Evolutionary conservation across 2,888 invertebrate genomes (phyloP), one percentile per base, ranked within the genome.

Genomic region (Rugalucina vietnamica): DNA sequence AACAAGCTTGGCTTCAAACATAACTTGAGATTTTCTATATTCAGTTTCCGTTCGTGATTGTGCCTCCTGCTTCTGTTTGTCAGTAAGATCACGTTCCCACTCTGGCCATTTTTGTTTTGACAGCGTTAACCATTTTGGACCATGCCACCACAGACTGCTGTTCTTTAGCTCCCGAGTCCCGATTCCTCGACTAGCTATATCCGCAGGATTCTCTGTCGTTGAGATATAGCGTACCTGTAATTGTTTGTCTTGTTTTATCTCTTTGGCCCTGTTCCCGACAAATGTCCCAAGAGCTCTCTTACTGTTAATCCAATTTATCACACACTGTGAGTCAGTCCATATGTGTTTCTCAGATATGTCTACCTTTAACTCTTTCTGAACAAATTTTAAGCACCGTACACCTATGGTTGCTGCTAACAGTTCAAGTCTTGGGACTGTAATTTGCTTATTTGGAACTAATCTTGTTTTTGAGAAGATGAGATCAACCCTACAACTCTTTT

Each of bases 221-320:
- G 60, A 60, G 21, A 60, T 60, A 32, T 8, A 60, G 4, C 29
- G 60, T 29, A 60, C 27, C 5, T 21, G 27, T 60, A 29, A 12
- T 27, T 60, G 27, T 60, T 60, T 60, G 60, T 60, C 60, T 60
- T 60, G 60, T 60, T 60, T 60, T 60, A 60, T 60, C 18, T 60
- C 60, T 18, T 60, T 60, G 1, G 29, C 60, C 18, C 60, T 60
- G 60, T 60, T 60, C 29, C 29, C 60, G 5, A 60, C 60, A 60
- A 60, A 60, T 60, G 60, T 60, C 29, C 60, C n/a, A n/a, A n/a
- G n/a, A n/a, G n/a, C n/a, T n/a, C n/a, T n/a, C n/a, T n/a, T n/a
- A n/a, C n/a, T n/a, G n/a, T n/a, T n/a, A n/a, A n/a, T n/a, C n/a
- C n/a, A n/a, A n/a, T n/a, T n/a, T n/a, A n/a, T n/a, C n/a, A n/a